Conservation (phyloP, 1,140 invertebrate species). For the Drosophila obscura region DNA sequence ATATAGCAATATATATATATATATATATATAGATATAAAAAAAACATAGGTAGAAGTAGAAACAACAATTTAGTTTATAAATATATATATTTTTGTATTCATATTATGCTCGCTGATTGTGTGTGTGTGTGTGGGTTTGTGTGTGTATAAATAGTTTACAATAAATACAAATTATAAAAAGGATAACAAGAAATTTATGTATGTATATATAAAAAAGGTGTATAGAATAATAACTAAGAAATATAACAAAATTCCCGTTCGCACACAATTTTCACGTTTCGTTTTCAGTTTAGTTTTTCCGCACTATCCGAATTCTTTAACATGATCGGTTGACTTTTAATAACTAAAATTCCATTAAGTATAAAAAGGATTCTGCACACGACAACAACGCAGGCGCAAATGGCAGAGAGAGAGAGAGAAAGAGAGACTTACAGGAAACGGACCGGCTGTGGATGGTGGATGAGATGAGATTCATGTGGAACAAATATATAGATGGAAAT, state of each 20-base stretch:
- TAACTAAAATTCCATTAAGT: constrained; percentile 71
- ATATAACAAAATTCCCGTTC: constrained; percentile 44
- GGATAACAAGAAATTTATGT: constrained; percentile 54
- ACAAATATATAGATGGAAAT: too few species aligned
- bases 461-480: too few species aligned
- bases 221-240: constrained; percentile 22
- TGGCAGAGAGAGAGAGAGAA: constrained; percentile 10
- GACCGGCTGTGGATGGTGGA: too few species aligned
- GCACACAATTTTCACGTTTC: constrained; percentile 35
- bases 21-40: constrained; percentile 57
- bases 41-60: constrained; percentile 49
- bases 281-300: constrained; percentile 13
- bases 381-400: constrained; percentile 53
- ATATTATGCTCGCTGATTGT: constrained; percentile 50
- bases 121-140: constrained; percentile 17
- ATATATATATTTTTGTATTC: constrained; percentile 59
- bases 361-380: constrained; percentile 60
- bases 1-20: constrained; percentile 52
- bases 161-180: constrained; percentile 68
- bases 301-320: constrained; percentile 6
- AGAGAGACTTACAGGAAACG: neutral
- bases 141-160: constrained; percentile 58
- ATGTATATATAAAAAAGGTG: constrained; percentile 31
- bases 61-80: constrained; percentile 74
- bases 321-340: constrained; percentile 46